Evolutionary conservation across 2,113 vertebrate species (phyloP), one percentile per base, ranked within the genome.

Genomic region (Dromas ardeola): DNA sequence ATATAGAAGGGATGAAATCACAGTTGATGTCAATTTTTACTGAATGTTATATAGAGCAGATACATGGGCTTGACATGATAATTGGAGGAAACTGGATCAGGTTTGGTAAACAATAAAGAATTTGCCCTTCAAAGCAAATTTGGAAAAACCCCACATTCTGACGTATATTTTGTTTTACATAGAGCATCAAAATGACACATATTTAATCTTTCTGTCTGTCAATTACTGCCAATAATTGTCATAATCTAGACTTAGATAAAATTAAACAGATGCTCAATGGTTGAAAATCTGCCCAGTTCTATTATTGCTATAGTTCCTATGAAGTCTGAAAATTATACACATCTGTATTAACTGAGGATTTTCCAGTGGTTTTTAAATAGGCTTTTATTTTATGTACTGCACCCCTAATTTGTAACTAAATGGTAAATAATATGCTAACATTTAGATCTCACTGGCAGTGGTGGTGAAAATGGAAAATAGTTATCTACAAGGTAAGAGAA

Each of bases 1-100:
- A 94, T 88, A 85, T 77, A 70, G 73, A 88, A 82, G 76, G 79
- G 84, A 94, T 97, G 91, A 96, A 97, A 89, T 95, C 84, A 97
- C 71, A 81, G 74, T 19, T 73, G 78, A 95, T 90, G 94, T 91
- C 93, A 96, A 43, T 72, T 93, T 93, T 90, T 93, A 82, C 58
- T 50, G 59, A 49, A 80, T 50, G 79, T 93, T 95, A 97, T 91
- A 87, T 40, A 97, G 78, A 95, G 55, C 95, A 97, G 97, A 95
- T 86, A 88, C 71, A 62, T 50, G 89, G 62, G 13, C 66, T 90
- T 97, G 95, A 89, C 95, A 95, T 69, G 42, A 13, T 97, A 97
- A 96, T 95, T 90, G 89, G 78, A 96, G 74, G 59, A 96, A 96
- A 97, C 81, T 70, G 67, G 87, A 94, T 93, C 81, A 94, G 18